These are phyloP conservation scores for Stegostoma tigrinum DNA, from an alignment of 2,113 vertebrate genomes.

Conservation along the genomic window DNA sequence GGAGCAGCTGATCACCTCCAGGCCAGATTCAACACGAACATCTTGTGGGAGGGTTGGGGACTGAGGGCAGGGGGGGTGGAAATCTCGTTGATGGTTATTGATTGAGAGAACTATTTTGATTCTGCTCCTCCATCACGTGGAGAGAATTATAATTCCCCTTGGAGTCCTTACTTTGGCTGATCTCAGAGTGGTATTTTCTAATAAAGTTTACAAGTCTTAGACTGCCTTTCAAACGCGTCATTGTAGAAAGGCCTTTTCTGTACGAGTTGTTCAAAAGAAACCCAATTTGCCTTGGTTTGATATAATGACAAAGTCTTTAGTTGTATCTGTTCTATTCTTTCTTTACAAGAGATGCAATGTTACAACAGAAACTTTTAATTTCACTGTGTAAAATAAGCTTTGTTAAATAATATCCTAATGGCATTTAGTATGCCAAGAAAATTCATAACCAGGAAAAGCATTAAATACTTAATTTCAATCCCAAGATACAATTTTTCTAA, in stretches of 20 bases:
- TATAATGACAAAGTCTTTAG: background rate
- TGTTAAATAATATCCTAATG: background rate
- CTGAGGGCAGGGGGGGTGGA: background rate
- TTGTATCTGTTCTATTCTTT: background rate
- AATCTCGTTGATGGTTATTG: background rate
- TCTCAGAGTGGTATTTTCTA: background rate
- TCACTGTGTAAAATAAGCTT: background rate
- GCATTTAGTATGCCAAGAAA: background rate
- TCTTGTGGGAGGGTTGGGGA: no score
- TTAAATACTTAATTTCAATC: no score
- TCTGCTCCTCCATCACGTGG: background rate
- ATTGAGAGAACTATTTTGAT: background rate
- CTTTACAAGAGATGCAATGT: background rate
- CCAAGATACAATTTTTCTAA: no score
- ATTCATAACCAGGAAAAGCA: background rate
- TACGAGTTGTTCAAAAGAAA: background rate
- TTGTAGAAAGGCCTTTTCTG: background rate
- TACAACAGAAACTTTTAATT: background rate
- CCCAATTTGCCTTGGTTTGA: background rate
- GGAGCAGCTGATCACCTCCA: background rate
- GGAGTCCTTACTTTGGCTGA: background rate
- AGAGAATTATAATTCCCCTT: no score
- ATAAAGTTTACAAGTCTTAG: background rate
- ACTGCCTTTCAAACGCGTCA: background rate
- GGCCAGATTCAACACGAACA: background rate